Conservation (phyloP, 2,797 vertebrate genomes). For the Sebastes matsubarae region DNA sequence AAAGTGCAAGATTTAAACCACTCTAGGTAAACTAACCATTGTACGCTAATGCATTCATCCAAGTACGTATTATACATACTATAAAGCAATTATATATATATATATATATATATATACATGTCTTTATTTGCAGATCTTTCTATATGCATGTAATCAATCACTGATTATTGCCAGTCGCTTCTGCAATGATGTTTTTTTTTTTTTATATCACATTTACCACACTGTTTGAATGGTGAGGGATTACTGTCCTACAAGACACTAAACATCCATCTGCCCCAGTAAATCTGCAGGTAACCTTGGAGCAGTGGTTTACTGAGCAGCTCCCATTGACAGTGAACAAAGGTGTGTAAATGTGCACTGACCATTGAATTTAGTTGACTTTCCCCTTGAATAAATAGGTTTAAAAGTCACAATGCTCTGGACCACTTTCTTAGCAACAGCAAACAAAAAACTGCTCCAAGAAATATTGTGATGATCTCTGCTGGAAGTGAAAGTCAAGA, state of each 20-base stretch:
- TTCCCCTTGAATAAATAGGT: background rate
- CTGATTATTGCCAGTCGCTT: background rate
- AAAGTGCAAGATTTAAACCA: background rate
- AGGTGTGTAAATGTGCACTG: background rate
- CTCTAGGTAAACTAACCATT: background rate
- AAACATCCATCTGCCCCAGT: background rate
- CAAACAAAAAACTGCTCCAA: background rate
- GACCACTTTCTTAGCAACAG: background rate
- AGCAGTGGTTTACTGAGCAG: too few relatives aligned
- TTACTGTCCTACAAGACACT: background rate
- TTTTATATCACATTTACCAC: too few relatives aligned
- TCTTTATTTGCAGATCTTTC: background rate
- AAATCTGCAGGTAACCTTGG: background rate
- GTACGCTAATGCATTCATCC: background rate
- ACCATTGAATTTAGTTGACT: background rate
- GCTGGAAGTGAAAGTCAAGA: slow-evolving; percentile 19
- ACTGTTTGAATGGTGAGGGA: background rate
- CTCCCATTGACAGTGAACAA: background rate
- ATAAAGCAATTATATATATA: too few relatives aligned
- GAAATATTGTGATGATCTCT: slow-evolving; percentile 5
- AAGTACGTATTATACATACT: background rate
- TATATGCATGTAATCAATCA: background rate
- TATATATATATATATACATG: too few relatives aligned
- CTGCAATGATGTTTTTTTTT: too few relatives aligned
- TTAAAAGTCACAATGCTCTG: background rate